Conservation (phyloP, 2,888 invertebrate genomes). For the Clostera curtula region DNA sequence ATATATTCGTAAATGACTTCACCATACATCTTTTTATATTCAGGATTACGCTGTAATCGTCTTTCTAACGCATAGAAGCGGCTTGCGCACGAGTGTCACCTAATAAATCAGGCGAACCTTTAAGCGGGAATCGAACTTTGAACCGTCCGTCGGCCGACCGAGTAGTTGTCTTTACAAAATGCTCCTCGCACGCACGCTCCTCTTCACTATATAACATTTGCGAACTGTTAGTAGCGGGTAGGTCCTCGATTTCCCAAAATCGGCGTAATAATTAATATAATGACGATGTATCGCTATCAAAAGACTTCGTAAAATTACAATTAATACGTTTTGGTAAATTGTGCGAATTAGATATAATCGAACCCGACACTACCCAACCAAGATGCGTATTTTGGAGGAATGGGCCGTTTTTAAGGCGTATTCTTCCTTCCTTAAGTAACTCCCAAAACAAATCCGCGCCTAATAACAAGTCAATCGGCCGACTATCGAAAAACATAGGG, state of each 20-base stretch:
- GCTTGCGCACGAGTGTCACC: too few species aligned
- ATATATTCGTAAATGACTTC: too few species aligned
- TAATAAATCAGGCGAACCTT: too few species aligned
- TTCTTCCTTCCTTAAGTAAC: constrained; percentile 2
- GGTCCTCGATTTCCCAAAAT: neutral
- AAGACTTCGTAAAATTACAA: neutral
- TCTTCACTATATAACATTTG: too few species aligned
- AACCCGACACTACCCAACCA: constrained; percentile 7
- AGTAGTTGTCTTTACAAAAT: too few species aligned
- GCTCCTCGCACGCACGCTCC: too few species aligned
- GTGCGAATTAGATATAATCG: neutral
- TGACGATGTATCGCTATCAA: neutral
- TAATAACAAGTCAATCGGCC: constrained; percentile 4
- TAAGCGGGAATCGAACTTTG: too few species aligned
- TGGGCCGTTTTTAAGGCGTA: constrained; percentile 1
- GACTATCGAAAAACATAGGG: constrained; percentile 4
- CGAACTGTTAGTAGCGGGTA: neutral
- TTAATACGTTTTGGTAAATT: neutral
- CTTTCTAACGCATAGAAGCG: too few species aligned
- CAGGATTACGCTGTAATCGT: too few species aligned
- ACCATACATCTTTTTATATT: too few species aligned
- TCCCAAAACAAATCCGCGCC: constrained; percentile 8
- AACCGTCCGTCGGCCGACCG: too few species aligned
- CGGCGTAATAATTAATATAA: neutral
- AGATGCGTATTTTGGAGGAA: constrained; percentile 2